Evolutionary conservation across 2,797 vertebrate species (phyloP).

Genomic region (Pseudopleuronectes americanus): DNA sequence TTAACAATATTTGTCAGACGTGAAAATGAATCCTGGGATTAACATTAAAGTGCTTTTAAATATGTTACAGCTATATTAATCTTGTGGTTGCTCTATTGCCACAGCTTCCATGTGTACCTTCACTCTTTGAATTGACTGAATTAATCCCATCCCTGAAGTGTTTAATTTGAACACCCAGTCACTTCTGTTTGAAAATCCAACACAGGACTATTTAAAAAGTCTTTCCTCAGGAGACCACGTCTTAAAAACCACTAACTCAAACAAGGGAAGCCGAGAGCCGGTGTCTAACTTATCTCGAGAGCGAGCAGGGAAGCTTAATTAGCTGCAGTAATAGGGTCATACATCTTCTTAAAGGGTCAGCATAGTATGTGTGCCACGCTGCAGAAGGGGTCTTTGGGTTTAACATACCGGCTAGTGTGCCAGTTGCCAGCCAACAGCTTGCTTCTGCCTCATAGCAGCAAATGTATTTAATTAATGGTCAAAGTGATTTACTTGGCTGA

Average conservation of each 20-base stretch:
- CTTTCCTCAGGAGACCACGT: conserved; percentile 38
- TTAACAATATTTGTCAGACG: conserved; percentile 4
- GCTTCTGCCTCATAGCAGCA: conserved; percentile 13
- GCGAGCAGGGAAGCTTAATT: conserved; percentile 64
- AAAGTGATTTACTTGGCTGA: conserved; percentile 16
- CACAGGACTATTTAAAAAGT: conserved; percentile 45
- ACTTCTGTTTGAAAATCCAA: conserved; percentile 39
- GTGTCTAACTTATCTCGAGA: conserved; percentile 57
- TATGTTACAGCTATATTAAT: conserved; percentile 9
- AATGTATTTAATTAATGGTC: conserved; percentile 23
- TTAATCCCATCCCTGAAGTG: conserved; percentile 35
- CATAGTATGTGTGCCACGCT: conserved; percentile 22
- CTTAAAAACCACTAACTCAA: conserved; percentile 48
- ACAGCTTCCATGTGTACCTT: conserved; percentile 21
- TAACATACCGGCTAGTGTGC: conserved; percentile 44
- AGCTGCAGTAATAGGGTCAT: conserved; percentile 72
- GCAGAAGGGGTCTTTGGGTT: conserved; percentile 57
- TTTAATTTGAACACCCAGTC: conserved; percentile 23
- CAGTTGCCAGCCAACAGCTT: conserved; percentile 37
- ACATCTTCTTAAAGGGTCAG: conserved; percentile 72
- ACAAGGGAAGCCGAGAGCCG: conserved; percentile 8
- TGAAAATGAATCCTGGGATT: conserved; percentile 15
- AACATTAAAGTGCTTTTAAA: conserved; percentile 12
- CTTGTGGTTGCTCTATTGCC: conserved; percentile 4
- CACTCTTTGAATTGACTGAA: conserved; percentile 32